phyloP scores from a whole-genome alignment of 2,113 vertebrate genomes.

The Oryctolagus cuniculus region DNA sequence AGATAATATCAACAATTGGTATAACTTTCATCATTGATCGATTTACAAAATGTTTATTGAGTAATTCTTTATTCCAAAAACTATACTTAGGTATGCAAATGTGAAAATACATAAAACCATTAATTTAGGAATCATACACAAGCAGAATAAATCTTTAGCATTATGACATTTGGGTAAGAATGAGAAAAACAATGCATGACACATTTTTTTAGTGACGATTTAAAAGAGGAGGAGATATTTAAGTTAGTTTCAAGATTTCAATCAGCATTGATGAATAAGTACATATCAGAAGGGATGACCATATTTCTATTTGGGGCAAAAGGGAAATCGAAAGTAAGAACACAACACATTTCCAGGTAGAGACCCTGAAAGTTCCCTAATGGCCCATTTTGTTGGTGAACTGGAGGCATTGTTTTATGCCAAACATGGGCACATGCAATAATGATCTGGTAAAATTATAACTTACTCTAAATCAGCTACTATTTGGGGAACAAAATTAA shows the following conservation, averaged over 20 bases:
- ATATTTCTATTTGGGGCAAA: neutral
- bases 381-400: neutral
- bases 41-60: neutral
- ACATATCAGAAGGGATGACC: too few species aligned
- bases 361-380: neutral
- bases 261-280: too few species aligned
- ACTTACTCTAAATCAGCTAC: neutral
- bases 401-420: too few species aligned
- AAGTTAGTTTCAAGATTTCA: neutral
- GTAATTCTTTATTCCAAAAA: neutral
- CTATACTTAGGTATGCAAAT: neutral
- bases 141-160: neutral
- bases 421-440: neutral
- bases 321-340: neutral
- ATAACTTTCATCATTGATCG: neutral
- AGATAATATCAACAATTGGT: neutral
- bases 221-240: neutral
- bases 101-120: neutral
- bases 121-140: neutral
- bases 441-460: neutral
- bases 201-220: neutral
- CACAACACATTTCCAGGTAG: too few species aligned
- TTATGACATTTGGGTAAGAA: neutral
- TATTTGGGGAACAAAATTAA: neutral
- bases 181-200: neutral